Conservation (phyloP, 2,113 vertebrate genomes). For the Anthoscopus minutus region DNA sequence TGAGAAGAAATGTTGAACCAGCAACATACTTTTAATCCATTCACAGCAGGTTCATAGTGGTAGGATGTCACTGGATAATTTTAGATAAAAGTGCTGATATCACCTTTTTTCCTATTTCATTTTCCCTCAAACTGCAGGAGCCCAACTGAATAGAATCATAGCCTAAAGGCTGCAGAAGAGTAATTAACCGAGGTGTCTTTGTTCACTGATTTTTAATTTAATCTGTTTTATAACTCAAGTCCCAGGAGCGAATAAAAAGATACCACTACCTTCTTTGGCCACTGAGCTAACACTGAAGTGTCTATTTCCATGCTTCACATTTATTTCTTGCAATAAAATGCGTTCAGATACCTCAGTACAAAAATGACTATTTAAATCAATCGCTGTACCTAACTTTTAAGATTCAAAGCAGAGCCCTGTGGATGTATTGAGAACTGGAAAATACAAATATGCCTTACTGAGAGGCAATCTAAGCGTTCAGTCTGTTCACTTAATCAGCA, state of each 20-base stretch:
- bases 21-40: background rate
- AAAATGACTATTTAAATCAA: background rate
- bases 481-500: background rate
- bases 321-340: background rate
- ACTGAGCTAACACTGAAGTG: background rate
- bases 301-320: background rate
- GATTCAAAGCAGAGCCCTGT: background rate
- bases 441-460: background rate
- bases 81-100: background rate
- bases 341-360: background rate
- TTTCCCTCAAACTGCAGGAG: background rate
- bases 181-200: conserved; percentile 33
- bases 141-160: background rate
- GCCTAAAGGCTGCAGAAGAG: background rate
- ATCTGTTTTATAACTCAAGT: background rate
- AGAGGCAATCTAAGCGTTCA: background rate
- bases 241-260: background rate
- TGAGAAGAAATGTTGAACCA: background rate
- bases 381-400: background rate
- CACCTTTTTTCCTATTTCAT: background rate
- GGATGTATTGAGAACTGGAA: background rate
- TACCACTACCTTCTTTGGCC: background rate
- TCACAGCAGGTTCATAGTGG: background rate
- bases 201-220: background rate
- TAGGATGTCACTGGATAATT: background rate